Base-by-base conservation (phyloP, 2,113 vertebrate genomes). In the Chaetorhynchus papuensis region DNA sequence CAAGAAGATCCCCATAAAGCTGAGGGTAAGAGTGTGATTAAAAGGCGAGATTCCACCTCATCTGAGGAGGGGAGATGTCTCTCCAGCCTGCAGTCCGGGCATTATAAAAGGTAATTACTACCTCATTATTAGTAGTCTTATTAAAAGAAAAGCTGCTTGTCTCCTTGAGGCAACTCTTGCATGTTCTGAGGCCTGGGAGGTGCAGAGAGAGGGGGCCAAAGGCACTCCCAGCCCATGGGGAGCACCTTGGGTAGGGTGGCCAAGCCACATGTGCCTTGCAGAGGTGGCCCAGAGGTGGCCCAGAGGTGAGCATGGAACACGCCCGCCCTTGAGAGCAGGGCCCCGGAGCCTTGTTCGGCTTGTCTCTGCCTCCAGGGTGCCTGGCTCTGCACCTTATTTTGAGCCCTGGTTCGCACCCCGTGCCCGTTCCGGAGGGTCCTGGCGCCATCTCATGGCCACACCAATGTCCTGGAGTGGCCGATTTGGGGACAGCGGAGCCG, bases 401-500 rank as follows among this genome's bases (percentile, higher is more conserved):
- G 54, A 41, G 27, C 41, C 1, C 7, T 0, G 24, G 61, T 2
- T 2, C 1, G 52, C 71, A 3, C 39, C 45, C 69, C 7, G 12
- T 0, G 60, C 16, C 49, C 4, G 1, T 13, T 45, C 21, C 1
- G 6, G 56, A 9, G 11, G 61, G 9, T 54, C 83, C 24, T 18
- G 90, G 81, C 14, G 68, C 95, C 91, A 74, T 28, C 91, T 86
- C 57, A 70, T 4, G 78, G 92, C 76, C 79, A 30, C 33, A 10
- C 1, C 53, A 9, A 3, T 0, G 5, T 9, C 64, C 47, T 13
- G 61, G 75, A 4, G 1, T 0, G 50, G 53, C 44, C 1, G 6
- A 4, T 20, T 0, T 4, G 56, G 24, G 70, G 41, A 30, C 2
- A 24, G n/a, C 0, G 1, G 41, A 12, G 53, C 0, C 0, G 26